Conservation (phyloP, 2,113 vertebrate species). For the Cephalopterus ornatus region DNA sequence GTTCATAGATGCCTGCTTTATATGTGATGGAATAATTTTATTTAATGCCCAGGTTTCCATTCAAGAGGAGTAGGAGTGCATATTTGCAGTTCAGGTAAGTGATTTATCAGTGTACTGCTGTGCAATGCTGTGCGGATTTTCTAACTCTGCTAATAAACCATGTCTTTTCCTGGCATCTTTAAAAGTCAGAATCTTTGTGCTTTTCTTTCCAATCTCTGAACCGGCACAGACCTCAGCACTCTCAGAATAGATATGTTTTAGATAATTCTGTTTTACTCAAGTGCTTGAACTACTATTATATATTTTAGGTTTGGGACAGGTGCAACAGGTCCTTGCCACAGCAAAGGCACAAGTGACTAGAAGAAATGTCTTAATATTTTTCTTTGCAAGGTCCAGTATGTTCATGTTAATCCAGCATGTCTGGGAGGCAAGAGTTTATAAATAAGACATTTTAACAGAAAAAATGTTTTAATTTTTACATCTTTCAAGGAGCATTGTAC, state of each 20-base stretch:
- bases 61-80: background rate
- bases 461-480: background rate
- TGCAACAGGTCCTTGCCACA: background rate
- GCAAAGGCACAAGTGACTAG: background rate
- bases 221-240: fast-evolving
- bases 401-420: background rate
- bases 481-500: background rate
- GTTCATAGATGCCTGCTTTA: constrained; percentile 2
- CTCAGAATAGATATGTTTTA: background rate
- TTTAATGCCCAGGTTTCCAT: background rate
- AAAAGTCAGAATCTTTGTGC: background rate
- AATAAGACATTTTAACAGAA: background rate
- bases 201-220: background rate
- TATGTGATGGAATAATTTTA: background rate
- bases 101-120: background rate
- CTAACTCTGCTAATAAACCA: background rate
- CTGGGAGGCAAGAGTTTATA: background rate
- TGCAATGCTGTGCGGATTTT: background rate
- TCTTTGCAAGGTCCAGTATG: background rate
- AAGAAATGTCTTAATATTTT: background rate
- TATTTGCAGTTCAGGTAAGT: background rate
- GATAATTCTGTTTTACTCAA: background rate
- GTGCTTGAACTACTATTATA: background rate
- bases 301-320: background rate
- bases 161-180: background rate